Conservation (phyloP, 1,140 invertebrate genomes). For the Penaeus vannamei region DNA sequence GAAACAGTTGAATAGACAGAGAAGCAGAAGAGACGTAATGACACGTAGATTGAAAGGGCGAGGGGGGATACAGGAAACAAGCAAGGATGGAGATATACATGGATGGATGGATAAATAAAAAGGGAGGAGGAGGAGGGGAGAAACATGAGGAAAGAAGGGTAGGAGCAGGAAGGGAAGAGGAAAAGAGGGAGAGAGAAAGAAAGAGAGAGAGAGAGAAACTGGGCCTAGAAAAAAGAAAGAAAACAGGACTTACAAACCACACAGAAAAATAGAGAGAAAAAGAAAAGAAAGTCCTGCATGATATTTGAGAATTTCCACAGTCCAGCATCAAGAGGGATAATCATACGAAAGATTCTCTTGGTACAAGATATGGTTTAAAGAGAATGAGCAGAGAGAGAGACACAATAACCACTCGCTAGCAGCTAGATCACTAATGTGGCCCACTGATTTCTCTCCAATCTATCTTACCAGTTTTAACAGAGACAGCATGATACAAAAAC, state of each 20-base stretch:
- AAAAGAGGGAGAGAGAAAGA: too few relatives aligned
- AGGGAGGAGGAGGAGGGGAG: too few relatives aligned
- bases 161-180: too few relatives aligned
- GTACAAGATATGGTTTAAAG: not conserved
- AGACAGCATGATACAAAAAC: constrained; percentile 11
- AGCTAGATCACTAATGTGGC: not conserved
- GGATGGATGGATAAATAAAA: too few relatives aligned
- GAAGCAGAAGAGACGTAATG: too few relatives aligned
- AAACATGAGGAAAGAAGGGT: too few relatives aligned
- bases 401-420: too few relatives aligned
- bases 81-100: too few relatives aligned
- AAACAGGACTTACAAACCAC: not conserved
- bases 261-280: not conserved
- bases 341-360: not conserved
- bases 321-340: constrained; percentile 12
- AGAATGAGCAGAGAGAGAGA: not conserved
- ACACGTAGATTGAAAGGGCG: too few relatives aligned
- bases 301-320: constrained; percentile 6
- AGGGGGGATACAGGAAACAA: too few relatives aligned
- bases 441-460: not conserved
- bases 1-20: too few relatives aligned
- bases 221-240: not conserved
- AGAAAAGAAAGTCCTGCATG: not conserved
- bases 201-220: too few relatives aligned
- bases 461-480: constrained; percentile 22